phyloP scores from a whole-genome alignment of 1,140 invertebrate genomes.

The Sitobion miscanthi region DNA sequence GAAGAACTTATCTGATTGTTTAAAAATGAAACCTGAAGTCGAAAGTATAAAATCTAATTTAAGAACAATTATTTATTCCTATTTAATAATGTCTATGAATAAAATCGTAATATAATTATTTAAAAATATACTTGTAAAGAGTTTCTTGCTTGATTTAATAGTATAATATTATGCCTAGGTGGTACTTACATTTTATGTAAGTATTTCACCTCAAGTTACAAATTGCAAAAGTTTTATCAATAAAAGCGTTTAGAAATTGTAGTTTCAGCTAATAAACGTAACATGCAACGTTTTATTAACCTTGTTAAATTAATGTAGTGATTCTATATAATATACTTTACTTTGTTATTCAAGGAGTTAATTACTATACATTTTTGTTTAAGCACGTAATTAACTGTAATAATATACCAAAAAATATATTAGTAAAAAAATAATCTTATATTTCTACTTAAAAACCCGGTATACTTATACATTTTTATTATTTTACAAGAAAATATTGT shows the following conservation, averaged over 20 bases:
- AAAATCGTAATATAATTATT: too few species aligned
- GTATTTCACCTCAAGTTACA: not conserved
- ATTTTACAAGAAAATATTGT: too few species aligned
- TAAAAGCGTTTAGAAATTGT: not conserved
- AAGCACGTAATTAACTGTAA: not conserved
- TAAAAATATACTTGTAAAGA: too few species aligned
- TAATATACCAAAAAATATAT: not conserved
- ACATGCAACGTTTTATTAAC: not conserved
- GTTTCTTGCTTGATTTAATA: not conserved
- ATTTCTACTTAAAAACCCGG: not conserved
- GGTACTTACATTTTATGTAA: not conserved
- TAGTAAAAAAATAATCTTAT: not conserved
- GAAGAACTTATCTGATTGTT: not conserved
- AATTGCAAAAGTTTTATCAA: not conserved
- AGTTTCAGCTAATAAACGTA: conserved; percentile 11
- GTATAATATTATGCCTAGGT: not conserved
- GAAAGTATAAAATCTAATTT: not conserved
- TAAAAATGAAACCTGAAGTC: not conserved
- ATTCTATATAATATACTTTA: conserved; percentile 19
- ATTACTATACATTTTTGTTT: not conserved
- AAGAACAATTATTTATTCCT: not conserved
- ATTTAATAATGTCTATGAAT: not conserved
- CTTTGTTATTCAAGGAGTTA: not conserved
- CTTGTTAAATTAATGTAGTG: not conserved
- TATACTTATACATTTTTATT: not conserved